phyloP scores from a whole-genome alignment of 2,797 vertebrate species.

The Centropyge bicolor region DNA sequence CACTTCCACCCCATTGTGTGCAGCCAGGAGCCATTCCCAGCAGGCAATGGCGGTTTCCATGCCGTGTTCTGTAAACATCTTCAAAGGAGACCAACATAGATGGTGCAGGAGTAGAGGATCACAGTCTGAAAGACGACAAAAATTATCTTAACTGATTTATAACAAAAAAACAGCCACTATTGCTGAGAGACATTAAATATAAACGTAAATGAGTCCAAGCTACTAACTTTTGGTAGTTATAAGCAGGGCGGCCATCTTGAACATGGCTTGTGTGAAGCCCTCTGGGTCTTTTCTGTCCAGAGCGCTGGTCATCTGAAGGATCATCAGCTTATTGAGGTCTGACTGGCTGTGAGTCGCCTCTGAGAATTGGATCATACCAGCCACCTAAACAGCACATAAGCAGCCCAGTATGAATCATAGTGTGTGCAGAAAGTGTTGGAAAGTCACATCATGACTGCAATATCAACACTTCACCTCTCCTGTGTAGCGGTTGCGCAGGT shows the following conservation, averaged over 20 bases:
- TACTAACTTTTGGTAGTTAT: constrained; percentile 92
- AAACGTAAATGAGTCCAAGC: neutral
- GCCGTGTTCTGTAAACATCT: constrained; percentile 96
- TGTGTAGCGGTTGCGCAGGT: constrained; percentile 96
- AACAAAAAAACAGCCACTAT: neutral
- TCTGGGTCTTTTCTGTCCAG: constrained; percentile 87
- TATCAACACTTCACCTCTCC: constrained; percentile 89
- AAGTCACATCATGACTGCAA: neutral
- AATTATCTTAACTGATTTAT: neutral
- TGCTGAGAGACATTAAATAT: neutral
- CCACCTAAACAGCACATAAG: constrained; percentile 84
- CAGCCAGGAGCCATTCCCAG: constrained; percentile 98
- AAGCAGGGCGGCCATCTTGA: constrained; percentile 95
- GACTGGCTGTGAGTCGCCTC: constrained; percentile 88
- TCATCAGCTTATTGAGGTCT: constrained; percentile 93
- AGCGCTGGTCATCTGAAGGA: constrained; percentile 90
- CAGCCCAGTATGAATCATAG: neutral
- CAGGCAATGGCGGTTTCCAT: constrained; percentile 98
- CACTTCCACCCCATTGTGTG: constrained; percentile 94
- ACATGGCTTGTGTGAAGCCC: constrained; percentile 95
- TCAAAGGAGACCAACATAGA: constrained; percentile 95
- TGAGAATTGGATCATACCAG: constrained; percentile 96
- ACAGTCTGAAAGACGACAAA: constrained; percentile 84
- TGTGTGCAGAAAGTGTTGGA: neutral
- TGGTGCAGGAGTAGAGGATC: constrained; percentile 95